These are phyloP conservation scores for Hirundichthys speculiger DNA, from an alignment of 2,113 vertebrate genomes.

Conservation along the genomic window DNA sequence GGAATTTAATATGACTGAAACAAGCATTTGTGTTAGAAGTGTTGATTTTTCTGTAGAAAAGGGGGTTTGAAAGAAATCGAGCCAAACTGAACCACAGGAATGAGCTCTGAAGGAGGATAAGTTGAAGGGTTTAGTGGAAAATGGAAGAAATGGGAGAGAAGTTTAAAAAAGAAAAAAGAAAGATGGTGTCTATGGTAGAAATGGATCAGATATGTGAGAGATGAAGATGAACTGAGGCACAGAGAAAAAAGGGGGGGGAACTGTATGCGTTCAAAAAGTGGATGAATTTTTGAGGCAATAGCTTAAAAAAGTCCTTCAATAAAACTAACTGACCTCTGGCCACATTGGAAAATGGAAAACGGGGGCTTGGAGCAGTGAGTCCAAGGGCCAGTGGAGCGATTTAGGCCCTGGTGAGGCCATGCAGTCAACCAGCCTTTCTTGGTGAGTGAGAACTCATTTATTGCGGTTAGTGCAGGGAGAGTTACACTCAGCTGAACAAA, in stretches of 20 bases:
- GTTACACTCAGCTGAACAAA: constrained; percentile 20
- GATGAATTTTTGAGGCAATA: constrained; percentile 61
- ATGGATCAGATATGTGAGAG: constrained; percentile 26
- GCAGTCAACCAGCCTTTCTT: constrained; percentile 31
- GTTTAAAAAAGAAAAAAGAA: constrained; percentile 14
- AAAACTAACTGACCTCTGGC: constrained; percentile 60
- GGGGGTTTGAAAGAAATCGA: constrained; percentile 41
- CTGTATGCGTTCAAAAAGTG: constrained; percentile 52
- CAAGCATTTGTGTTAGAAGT: constrained; percentile 41
- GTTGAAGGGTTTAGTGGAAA: constrained; percentile 57
- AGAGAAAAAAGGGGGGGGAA: constrained; percentile 45
- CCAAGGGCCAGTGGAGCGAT: constrained; percentile 55
- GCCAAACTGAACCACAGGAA: constrained; percentile 49
- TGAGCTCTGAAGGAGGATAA: constrained; percentile 61
- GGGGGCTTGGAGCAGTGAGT: constrained; percentile 46
- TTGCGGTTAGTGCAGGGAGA: constrained; percentile 46
- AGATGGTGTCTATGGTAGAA: not conserved
- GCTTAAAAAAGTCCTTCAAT: constrained; percentile 59
- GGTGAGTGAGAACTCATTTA: constrained; percentile 57
- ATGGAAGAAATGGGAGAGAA: constrained; percentile 14
- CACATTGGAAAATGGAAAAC: constrained; percentile 58
- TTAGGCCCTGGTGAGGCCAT: constrained; percentile 40
- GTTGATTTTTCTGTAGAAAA: constrained; percentile 42
- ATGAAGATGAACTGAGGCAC: constrained; percentile 57
- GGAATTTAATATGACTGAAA: constrained; percentile 60